Evolutionary conservation across 2,888 invertebrate genomes (phyloP).

Genomic region (Bhutanitis thaidina): DNA sequence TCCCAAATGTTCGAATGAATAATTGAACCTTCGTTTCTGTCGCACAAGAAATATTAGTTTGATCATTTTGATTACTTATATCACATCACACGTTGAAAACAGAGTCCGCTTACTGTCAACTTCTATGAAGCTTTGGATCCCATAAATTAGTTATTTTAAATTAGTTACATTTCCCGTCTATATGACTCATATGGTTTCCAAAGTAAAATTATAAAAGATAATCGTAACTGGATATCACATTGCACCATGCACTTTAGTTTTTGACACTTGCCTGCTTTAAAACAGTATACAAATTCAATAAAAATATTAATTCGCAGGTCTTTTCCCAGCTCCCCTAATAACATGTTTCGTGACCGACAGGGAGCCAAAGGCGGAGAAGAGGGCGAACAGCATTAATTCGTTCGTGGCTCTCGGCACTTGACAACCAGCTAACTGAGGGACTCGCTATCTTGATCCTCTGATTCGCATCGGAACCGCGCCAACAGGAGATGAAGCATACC

Average conservation of each 20-base stretch:
- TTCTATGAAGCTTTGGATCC: conserved; percentile 25
- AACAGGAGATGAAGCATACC: conserved; percentile 47
- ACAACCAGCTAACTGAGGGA: conserved; percentile 82
- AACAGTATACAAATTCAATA: conserved; percentile 7
- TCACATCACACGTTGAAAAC: not conserved
- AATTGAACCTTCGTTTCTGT: too few species aligned
- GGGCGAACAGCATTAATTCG: conserved; percentile 92
- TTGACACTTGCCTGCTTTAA: conserved; percentile 12
- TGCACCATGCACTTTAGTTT: conserved; percentile 62
- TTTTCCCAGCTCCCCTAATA: conserved; percentile 9
- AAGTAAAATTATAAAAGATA: conserved; percentile 26
- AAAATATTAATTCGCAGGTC: conserved; percentile 10
- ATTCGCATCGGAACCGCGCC: conserved; percentile 52
- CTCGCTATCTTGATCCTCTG: conserved; percentile 68
- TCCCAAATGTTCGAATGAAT: too few species aligned
- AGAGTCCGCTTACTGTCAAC: conserved; percentile 10
- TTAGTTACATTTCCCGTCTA: not conserved
- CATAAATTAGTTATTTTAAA: conserved; percentile 10
- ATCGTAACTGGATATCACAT: conserved; percentile 47
- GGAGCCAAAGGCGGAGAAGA: conserved; percentile 92
- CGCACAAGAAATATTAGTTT: too few species aligned
- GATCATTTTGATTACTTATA: too few species aligned
- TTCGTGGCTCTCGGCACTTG: conserved; percentile 87
- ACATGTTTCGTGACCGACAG: conserved; percentile 54
- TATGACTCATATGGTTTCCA: conserved; percentile 25